These are phyloP conservation scores for Anorthoa munda DNA, from an alignment of 2,888 invertebrate species.

Conservation along the genomic window DNA sequence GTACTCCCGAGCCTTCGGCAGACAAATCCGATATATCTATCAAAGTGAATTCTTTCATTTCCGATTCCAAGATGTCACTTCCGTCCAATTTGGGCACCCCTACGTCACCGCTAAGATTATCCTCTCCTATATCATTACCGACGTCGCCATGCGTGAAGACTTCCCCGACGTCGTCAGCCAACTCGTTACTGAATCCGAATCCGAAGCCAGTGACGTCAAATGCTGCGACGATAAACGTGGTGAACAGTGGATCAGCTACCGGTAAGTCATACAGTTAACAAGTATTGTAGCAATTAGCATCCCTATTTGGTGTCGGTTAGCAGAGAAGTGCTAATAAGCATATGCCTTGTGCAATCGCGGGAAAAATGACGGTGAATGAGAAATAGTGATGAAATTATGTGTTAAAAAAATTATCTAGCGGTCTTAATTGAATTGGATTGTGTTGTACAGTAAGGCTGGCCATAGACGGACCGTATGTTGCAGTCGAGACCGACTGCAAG, in stretches of 20 bases:
- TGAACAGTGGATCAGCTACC: conserved; percentile 84
- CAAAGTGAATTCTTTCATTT: conserved; percentile 74
- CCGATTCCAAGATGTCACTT: conserved; percentile 84
- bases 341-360: not conserved
- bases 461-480: too few species aligned
- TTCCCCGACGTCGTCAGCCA: conserved; percentile 75
- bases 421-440: not conserved
- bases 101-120: conserved; percentile 81
- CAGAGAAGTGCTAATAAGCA: conserved; percentile 17
- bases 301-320: conserved; percentile 37
- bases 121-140: conserved; percentile 85
- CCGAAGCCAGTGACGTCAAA: conserved; percentile 63
- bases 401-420: not conserved
- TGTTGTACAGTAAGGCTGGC: too few species aligned
- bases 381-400: not conserved
- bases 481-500: too few species aligned
- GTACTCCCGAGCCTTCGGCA: conserved; percentile 77
- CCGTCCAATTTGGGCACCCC: conserved; percentile 85
- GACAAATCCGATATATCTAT: conserved; percentile 70
- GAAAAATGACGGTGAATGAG: not conserved
- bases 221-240: conserved; percentile 68
- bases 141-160: conserved; percentile 81
- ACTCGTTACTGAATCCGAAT: conserved; percentile 74
- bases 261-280: conserved; percentile 77
- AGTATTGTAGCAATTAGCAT: conserved; percentile 36